phyloP scores from a whole-genome alignment of 2,113 vertebrate genomes.

The Callipepla californica region DNA sequence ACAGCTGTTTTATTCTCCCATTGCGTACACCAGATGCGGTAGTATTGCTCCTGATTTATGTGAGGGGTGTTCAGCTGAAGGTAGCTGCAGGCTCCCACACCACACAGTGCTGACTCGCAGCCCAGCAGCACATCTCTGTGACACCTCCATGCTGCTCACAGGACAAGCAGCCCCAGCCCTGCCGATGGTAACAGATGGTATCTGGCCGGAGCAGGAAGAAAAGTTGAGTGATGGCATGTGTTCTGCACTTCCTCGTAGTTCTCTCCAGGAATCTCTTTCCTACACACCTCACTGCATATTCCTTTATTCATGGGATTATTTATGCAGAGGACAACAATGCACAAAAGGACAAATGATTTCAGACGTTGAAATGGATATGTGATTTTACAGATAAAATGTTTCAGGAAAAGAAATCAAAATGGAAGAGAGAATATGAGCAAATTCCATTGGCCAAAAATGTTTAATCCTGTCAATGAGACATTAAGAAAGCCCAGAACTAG shows the following conservation, averaged over 20 bases:
- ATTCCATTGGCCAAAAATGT: not conserved
- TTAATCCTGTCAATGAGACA: not conserved
- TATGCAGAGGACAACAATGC: not conserved
- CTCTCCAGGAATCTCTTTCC: not conserved
- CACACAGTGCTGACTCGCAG: not conserved
- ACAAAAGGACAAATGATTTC: not conserved
- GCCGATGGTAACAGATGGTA: constrained; percentile 22
- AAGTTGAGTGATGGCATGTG: not conserved
- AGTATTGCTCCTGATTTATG: constrained; percentile 9
- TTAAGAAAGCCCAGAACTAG: not conserved
- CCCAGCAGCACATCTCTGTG: not conserved
- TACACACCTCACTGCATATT: not conserved
- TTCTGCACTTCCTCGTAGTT: not conserved
- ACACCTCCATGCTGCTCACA: not conserved
- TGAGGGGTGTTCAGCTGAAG: not conserved
- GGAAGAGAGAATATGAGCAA: not conserved
- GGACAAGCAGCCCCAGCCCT: not conserved
- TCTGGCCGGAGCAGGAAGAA: constrained; percentile 28
- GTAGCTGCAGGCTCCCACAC: not conserved
- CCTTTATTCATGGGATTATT: not conserved
- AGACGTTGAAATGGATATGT: not conserved
- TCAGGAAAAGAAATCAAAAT: not conserved
- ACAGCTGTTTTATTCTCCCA: not conserved
- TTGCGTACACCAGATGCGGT: not conserved
- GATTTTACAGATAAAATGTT: not conserved